These are phyloP conservation scores for Coluber constrictor DNA, from an alignment of 2,797 vertebrate species.

Conservation along the genomic window DNA sequence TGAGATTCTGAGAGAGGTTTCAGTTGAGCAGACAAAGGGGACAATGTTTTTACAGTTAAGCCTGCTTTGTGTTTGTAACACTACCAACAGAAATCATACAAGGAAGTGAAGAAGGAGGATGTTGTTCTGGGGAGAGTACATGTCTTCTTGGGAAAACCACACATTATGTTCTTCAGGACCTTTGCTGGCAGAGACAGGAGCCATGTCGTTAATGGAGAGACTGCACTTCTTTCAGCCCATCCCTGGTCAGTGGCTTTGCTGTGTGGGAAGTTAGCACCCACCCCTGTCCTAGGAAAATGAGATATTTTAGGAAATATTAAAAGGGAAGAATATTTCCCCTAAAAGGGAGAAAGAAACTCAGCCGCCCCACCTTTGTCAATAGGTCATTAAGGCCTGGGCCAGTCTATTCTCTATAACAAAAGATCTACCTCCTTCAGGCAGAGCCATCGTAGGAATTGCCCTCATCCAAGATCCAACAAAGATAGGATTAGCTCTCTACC, in stretches of 20 bases:
- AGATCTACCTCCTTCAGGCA: too few relatives aligned
- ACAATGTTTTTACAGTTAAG: neutral
- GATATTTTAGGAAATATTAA: too few relatives aligned
- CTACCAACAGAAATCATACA: neutral
- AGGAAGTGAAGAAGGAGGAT: neutral
- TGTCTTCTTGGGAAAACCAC: neutral
- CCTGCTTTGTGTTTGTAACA: neutral
- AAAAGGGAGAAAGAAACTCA: too few relatives aligned
- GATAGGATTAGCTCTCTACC: too few relatives aligned
- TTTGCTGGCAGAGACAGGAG: neutral
- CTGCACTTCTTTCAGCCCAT: neutral
- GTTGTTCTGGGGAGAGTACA: neutral
- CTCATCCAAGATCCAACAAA: too few relatives aligned
- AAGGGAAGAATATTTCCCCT: too few relatives aligned
- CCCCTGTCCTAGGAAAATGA: too few relatives aligned
- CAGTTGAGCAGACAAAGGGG: neutral
- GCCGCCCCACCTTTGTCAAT: too few relatives aligned
- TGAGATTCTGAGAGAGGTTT: neutral
- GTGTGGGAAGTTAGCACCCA: too few relatives aligned
- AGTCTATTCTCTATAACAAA: too few relatives aligned
- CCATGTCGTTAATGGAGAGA: neutral
- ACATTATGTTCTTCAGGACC: neutral
- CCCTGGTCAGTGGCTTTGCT: neutral
- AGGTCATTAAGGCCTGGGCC: too few relatives aligned
- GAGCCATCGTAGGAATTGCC: too few relatives aligned